Evolutionary conservation across 2,797 vertebrate species (phyloP).

Genomic region (Sebastes melanostomus): DNA sequence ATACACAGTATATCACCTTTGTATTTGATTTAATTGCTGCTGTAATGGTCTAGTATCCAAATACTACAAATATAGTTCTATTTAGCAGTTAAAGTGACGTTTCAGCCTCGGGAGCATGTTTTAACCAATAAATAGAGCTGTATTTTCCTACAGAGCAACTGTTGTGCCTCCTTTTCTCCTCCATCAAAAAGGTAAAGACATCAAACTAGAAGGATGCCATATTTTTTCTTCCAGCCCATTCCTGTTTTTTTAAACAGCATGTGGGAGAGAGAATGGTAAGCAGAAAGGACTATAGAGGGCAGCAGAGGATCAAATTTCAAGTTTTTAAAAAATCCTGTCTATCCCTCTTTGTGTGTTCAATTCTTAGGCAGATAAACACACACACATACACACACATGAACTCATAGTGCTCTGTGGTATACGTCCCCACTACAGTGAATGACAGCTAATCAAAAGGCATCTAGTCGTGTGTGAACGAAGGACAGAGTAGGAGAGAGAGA

Average conservation of each 20-base stretch:
- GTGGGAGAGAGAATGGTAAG: neutral
- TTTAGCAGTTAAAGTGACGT: neutral
- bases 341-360: neutral
- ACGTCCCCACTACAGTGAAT: neutral
- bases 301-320: slow-evolving; percentile 43
- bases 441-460: slow-evolving; percentile 5
- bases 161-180: neutral
- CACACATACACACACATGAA: neutral
- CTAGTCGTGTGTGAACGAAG: neutral
- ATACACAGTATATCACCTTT: neutral
- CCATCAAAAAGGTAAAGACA: neutral
- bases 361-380: neutral
- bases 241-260: neutral
- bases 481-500: neutral
- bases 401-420: neutral
- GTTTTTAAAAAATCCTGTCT: neutral
- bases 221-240: neutral
- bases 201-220: slow-evolving; percentile 1
- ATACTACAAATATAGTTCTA: neutral
- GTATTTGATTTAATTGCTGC: neutral
- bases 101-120: neutral
- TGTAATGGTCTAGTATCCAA: neutral
- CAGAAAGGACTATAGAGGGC: slow-evolving; percentile 26
- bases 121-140: neutral
- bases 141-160: neutral